Base-by-base conservation (phyloP, 2,113 vertebrate genomes). In the Aptenodytes forsteri region DNA sequence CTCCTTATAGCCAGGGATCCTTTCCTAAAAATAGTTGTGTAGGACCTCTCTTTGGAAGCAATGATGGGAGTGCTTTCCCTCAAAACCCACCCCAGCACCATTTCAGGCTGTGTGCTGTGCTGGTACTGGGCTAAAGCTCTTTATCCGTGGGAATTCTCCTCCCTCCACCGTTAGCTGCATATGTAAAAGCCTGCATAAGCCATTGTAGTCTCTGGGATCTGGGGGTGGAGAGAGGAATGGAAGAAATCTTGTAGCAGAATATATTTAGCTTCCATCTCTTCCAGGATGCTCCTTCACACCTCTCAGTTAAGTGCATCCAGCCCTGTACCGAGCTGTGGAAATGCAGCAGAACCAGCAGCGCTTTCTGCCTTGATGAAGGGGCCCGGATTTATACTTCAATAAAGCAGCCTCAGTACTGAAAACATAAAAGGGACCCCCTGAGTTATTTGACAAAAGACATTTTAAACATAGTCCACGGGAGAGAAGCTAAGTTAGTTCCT, bases 271-370 rank as follows among this genome's bases (percentile, higher is more conserved):
- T 95, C 79, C 83, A 71, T 90, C 96, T 83, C 90, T 94, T 96
- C 83, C 90, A 95, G 92, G 94, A 86, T 97, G 88, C 95, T 97
- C 91, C 87, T 96, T 96, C 97, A 92, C 95, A 97, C 95, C 94
- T 96, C 92, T 71, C 73, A 82, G 83, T 91, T 78, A 89, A 97
- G 65, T 27, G 73, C 77, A 96, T 92, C 80, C 69, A 97, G 72
- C 86, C 23, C 56, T 56, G 16, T 82, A 34, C 50, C 0, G 1
- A 94, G 90, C 72, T 5, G 2, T 71, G 77, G 65, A 95, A 96
- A 89, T 13, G 65, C 81, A 82, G 83, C 79, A 92, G 87, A 93
- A 84, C 30, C 22, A 89, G 89, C 80, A 87, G 44, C 93, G 61
- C 77, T 87, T 91, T 71, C 69, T 92, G 69, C 65, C 46, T 64